Conservation (phyloP, 2,888 invertebrate species). For the Drosophila kambysellisi region DNA sequence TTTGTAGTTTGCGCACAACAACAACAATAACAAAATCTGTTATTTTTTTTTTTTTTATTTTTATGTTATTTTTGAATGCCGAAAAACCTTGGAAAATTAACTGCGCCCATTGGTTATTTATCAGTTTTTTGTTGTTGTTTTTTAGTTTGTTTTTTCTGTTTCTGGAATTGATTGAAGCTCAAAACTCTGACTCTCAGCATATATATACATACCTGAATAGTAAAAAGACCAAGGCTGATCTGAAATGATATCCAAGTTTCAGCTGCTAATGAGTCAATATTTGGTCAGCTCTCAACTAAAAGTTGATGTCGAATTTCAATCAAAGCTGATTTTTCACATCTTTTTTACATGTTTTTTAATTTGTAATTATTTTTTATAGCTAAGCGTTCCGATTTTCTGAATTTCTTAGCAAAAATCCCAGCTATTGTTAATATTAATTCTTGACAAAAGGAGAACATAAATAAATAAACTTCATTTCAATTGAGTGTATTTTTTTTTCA, state of each 20-base stretch:
- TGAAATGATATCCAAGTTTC: slow-evolving; percentile 7
- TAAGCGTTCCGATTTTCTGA: not conserved
- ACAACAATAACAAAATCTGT: slow-evolving; percentile 14
- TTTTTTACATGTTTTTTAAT: not conserved
- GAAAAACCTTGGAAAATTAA: slow-evolving; percentile 62
- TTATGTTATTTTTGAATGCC: slow-evolving; percentile 30
- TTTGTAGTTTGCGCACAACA: slow-evolving; percentile 48
- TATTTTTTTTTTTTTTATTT: not conserved
- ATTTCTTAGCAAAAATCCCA: not conserved
- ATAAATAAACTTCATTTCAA: not conserved
- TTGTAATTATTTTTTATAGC: not conserved
- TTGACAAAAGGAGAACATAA: not conserved
- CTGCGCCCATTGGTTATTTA: slow-evolving; percentile 51
- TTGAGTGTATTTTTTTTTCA: not conserved
- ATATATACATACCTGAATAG: slow-evolving; percentile 12
- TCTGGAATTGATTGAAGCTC: slow-evolving; percentile 28
- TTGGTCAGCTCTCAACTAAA: slow-evolving; percentile 6
- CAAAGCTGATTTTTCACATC: not conserved
- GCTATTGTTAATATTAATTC: not conserved
- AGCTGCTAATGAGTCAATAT: slow-evolving; percentile 13
- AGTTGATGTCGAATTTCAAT: slow-evolving; percentile 1
- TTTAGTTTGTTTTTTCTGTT: slow-evolving; percentile 15
- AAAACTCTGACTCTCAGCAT: not conserved
- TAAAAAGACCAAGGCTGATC: slow-evolving; percentile 19
- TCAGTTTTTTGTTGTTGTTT: not conserved